phyloP scores from a whole-genome alignment of 1,140 invertebrate genomes.

The Rhopalosiphum padi region DNA sequence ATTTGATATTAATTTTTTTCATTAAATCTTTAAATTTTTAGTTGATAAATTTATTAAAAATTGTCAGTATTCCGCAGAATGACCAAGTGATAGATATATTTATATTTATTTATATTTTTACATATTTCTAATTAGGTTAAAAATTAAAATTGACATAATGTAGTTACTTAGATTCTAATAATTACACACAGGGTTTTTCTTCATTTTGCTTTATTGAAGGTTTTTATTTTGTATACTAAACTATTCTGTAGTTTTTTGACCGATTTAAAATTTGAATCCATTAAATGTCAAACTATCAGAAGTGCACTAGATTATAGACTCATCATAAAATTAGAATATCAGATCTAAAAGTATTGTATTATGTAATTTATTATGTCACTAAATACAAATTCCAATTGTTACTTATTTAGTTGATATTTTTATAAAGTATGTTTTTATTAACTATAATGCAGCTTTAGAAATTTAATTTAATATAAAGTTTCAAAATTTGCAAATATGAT shows the following conservation, averaged over 20 bases:
- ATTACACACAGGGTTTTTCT: neutral
- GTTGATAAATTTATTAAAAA: neutral
- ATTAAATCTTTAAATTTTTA: neutral
- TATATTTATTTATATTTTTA: neutral
- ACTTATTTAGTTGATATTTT: neutral
- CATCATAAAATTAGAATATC: neutral
- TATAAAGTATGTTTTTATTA: neutral
- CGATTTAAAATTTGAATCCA: neutral
- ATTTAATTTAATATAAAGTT: no score
- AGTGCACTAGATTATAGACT: neutral
- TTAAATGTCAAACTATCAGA: neutral
- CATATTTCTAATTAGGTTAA: neutral
- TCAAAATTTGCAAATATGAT: no score
- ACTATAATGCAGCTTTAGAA: neutral
- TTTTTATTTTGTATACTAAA: neutral
- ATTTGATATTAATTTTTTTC: neutral
- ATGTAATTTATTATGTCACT: neutral
- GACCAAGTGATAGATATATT: neutral
- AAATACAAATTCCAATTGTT: neutral
- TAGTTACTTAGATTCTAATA: neutral
- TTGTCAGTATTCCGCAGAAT: neutral
- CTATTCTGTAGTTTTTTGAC: neutral
- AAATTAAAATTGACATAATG: neutral
- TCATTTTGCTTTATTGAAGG: neutral
- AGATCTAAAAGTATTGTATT: neutral